Evolutionary conservation across 1,140 invertebrate genomes (phyloP).

Genomic region (Calliphora vicina): DNA sequence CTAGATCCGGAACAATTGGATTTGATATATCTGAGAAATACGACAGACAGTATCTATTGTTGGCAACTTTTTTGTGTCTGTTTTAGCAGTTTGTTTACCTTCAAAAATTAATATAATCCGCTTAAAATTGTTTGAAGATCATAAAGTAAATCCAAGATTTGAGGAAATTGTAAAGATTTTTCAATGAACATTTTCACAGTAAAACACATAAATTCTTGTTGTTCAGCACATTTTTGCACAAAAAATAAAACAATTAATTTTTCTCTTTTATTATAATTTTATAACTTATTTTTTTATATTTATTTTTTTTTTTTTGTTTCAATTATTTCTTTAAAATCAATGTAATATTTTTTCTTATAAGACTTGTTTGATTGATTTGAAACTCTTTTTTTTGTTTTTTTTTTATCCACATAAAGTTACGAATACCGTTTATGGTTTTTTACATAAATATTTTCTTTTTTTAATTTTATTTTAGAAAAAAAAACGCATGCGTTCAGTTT

Average conservation of each 20-base stretch:
- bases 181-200: neutral
- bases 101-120: neutral
- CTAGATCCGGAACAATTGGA: neutral
- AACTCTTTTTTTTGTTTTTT: neutral
- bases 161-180: neutral
- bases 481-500: neutral
- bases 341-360: neutral
- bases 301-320: neutral
- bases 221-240: neutral
- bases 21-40: no score
- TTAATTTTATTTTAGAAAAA: conserved; percentile 12
- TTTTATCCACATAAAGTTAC: neutral
- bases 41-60: no score
- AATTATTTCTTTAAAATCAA: neutral
- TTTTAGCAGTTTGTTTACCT: neutral
- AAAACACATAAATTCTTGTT: neutral
- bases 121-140: neutral
- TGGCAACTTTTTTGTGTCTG: neutral
- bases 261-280: neutral
- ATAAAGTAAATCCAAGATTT: neutral
- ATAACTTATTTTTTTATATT: neutral
- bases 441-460: neutral
- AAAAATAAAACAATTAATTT: neutral
- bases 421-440: neutral
- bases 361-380: neutral